Conservation (phyloP, 2,797 vertebrate species). For the Pangasius mekongensis region DNA sequence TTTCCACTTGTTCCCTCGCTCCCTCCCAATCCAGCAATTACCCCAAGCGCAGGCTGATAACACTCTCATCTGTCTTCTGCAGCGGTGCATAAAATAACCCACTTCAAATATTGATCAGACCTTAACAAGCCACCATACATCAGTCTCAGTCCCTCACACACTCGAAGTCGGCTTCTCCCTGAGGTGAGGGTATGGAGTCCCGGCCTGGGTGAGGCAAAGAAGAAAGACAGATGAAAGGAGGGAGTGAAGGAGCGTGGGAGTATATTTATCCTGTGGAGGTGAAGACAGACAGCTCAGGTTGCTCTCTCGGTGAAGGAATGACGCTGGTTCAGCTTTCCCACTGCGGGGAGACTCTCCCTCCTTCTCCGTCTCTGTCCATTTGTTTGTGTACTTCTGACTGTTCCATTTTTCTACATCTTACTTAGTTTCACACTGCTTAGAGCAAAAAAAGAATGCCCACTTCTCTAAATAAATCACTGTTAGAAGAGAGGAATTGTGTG, state of each 20-base stretch:
- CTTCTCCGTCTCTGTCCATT: background rate
- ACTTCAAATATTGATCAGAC: constrained; percentile 63
- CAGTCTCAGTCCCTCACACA: constrained; percentile 13
- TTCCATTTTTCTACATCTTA: constrained; percentile 5
- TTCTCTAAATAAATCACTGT: constrained; percentile 8
- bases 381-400: background rate
- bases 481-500: constrained; percentile 18
- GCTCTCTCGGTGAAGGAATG: constrained; percentile 24
- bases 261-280: constrained; percentile 40
- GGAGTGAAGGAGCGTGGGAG: constrained; percentile 3
- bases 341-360: background rate
- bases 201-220: background rate
- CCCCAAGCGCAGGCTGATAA: constrained; percentile 50
- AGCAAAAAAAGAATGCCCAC: background rate
- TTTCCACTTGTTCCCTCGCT: constrained; percentile 33
- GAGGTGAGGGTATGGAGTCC: constrained; percentile 6
- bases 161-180: background rate
- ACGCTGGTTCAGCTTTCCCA: background rate
- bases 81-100: constrained; percentile 58
- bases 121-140: constrained; percentile 58
- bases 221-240: constrained; percentile 11
- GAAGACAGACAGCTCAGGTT: constrained; percentile 38
- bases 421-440: background rate
- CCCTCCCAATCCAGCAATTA: constrained; percentile 51
- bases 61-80: constrained; percentile 55